Percentiles rank a stretch among this genome's conserved stretches.
Evolutionary conservation across 2,797 vertebrate genomes (phyloP).

Genomic region (Gobionotothen gibberifrons): DNA sequence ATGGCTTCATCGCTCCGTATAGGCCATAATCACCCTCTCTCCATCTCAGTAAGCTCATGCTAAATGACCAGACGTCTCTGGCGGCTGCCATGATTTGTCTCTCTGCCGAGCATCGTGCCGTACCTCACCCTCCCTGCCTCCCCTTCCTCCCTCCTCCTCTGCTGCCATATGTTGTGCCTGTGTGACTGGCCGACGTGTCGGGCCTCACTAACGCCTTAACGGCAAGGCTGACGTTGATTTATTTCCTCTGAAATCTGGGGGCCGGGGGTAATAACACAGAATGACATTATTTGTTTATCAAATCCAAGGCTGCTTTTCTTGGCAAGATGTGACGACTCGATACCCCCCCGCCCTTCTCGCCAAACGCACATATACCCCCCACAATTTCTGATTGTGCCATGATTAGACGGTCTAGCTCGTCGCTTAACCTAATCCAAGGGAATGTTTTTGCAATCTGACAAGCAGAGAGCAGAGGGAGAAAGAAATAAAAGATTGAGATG

Average conservation of each 20-base stretch:
- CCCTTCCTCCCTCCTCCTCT: slow-evolving; percentile 51
- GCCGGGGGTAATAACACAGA: slow-evolving; percentile 89
- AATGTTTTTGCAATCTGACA: slow-evolving; percentile 68
- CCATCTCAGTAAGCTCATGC: slow-evolving; percentile 80
- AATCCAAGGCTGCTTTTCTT: slow-evolving; percentile 86
- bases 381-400: slow-evolving; percentile 84
- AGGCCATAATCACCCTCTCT: slow-evolving; percentile 80
- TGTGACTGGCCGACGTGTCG: slow-evolving; percentile 79
- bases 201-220: slow-evolving; percentile 82
- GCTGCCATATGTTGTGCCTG: slow-evolving; percentile 81
- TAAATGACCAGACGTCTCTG: slow-evolving; percentile 80
- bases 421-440: slow-evolving; percentile 74
- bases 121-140: slow-evolving; percentile 60
- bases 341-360: slow-evolving; percentile 27
- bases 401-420: slow-evolving; percentile 80
- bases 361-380: slow-evolving; percentile 47
- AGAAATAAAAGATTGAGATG: slow-evolving; percentile 55
- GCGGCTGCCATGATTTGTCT: slow-evolving; percentile 79
- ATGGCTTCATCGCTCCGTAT: slow-evolving; percentile 67
- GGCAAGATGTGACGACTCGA: slow-evolving; percentile 85
- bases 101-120: slow-evolving; percentile 50
- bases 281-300: slow-evolving; percentile 97
- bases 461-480: slow-evolving; percentile 25
- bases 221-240: slow-evolving; percentile 89
- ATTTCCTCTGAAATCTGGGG: slow-evolving; percentile 94